phyloP scores from a whole-genome alignment of 2,113 vertebrate genomes.

The Lota lota region DNA sequence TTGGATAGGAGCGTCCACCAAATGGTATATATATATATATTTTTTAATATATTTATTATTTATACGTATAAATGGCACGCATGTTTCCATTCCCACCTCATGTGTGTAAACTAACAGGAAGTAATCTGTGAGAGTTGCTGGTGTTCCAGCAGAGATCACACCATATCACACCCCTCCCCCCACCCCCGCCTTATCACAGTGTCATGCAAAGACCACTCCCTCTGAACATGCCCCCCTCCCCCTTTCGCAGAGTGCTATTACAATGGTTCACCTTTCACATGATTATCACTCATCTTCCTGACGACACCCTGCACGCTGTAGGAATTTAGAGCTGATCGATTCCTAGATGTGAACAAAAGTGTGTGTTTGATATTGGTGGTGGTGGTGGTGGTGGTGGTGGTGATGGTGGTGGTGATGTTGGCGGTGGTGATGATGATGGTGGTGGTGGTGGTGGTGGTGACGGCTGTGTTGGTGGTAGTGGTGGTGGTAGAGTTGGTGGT shows the following conservation, averaged over 20 bases:
- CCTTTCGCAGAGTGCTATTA: neutral
- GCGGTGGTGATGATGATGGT: too few species aligned
- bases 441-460: too few species aligned
- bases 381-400: neutral
- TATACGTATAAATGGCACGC: too few species aligned
- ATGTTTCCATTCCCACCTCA: too few species aligned
- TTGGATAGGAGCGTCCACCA: too few species aligned
- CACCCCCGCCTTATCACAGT: conserved; percentile 25
- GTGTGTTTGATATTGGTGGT: neutral
- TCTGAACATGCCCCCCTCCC: neutral
- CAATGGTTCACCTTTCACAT: conserved; percentile 13
- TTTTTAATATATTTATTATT: too few species aligned
- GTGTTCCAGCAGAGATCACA: conserved; percentile 25
- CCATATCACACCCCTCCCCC: conserved; percentile 8
- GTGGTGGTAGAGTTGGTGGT: too few species aligned
- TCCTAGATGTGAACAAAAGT: conserved; percentile 16
- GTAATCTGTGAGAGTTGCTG: conserved; percentile 27
- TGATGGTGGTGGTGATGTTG: too few species aligned
- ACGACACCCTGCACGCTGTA: conserved; percentile 14
- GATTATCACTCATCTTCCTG: conserved; percentile 12
- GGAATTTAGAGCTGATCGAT: neutral
- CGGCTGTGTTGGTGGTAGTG: too few species aligned
- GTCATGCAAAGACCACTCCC: neutral
- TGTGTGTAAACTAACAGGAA: conserved; percentile 1
- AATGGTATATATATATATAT: too few species aligned